Percentiles rank a stretch among this genome's conserved stretches.
phyloP scores from a whole-genome alignment of 2,888 invertebrate species.

The Terebella lapidaria region DNA sequence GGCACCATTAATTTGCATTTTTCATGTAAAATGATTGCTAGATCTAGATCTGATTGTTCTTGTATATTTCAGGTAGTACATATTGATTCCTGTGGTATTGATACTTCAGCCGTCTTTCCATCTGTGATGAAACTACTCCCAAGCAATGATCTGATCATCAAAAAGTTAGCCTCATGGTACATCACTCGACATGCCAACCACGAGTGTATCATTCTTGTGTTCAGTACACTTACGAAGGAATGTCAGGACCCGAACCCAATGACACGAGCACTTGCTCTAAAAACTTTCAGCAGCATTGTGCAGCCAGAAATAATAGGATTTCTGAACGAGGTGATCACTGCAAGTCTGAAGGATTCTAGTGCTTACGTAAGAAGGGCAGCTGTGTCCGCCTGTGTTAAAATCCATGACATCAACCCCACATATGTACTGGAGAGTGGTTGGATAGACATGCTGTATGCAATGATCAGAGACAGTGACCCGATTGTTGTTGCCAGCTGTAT shows the following conservation, averaged over 20 bases:
- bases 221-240: constrained; percentile 47
- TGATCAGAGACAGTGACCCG: constrained; percentile 46
- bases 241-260: constrained; percentile 46
- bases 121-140: constrained; percentile 40
- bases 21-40: no score
- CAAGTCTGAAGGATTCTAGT: constrained; percentile 40
- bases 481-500: constrained; percentile 42
- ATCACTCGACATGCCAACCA: constrained; percentile 28
- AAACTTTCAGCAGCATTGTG: constrained; percentile 34
- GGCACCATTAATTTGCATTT: no score
- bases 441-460: constrained; percentile 40
- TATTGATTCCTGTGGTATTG: background rate
- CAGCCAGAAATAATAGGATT: constrained; percentile 21
- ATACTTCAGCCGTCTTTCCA: constrained; percentile 26
- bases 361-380: constrained; percentile 44
- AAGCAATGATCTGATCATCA: constrained; percentile 37
- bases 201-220: constrained; percentile 41
- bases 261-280: constrained; percentile 41
- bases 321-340: no score
- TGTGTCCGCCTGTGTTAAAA: constrained; percentile 28
- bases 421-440: constrained; percentile 30
- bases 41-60: no score
- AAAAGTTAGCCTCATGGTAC: constrained; percentile 38
- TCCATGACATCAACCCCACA: constrained; percentile 22
- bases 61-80: background rate